Evolutionary conservation across 2,888 invertebrate genomes (phyloP).

Genomic region (Synergus laeviventris): DNA sequence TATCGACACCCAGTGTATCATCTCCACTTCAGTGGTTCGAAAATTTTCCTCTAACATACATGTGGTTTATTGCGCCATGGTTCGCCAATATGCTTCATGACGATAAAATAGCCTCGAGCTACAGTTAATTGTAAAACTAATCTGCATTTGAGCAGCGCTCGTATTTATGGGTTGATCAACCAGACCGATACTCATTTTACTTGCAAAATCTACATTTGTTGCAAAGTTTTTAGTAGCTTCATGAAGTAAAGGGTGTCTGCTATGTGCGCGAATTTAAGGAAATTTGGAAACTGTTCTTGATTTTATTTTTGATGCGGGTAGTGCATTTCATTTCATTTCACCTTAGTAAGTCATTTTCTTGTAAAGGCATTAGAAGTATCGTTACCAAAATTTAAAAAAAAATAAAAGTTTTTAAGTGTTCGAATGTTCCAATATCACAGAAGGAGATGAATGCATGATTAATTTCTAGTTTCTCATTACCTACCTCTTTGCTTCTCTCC

Average conservation of each 20-base stretch:
- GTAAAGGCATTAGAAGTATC: no score
- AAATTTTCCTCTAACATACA: neutral
- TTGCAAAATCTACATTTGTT: neutral
- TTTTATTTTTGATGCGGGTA: no score
- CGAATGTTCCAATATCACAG: neutral
- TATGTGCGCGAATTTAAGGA: no score
- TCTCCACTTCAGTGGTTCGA: neutral
- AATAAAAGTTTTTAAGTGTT: neutral
- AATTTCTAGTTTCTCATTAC: constrained; percentile 23
- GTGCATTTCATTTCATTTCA: no score
- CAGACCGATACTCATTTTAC: neutral
- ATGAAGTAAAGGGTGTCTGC: neutral
- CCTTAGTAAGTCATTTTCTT: no score
- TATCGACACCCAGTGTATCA: neutral
- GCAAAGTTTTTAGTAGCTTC: neutral
- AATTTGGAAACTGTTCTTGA: no score
- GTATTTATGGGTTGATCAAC: constrained; percentile 8
- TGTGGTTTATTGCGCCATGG: neutral
- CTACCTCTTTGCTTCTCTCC: neutral
- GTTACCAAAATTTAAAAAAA: no score
- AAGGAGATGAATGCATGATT: constrained; percentile 21
- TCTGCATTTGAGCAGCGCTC: neutral
- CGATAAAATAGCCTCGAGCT: constrained; percentile 2
- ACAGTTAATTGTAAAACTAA: constrained; percentile 1
- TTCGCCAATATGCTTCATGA: neutral